Percentiles rank a stretch among this genome's conserved stretches.
Conservation (phyloP, 2,113 vertebrate genomes). For the Parus major region DNA sequence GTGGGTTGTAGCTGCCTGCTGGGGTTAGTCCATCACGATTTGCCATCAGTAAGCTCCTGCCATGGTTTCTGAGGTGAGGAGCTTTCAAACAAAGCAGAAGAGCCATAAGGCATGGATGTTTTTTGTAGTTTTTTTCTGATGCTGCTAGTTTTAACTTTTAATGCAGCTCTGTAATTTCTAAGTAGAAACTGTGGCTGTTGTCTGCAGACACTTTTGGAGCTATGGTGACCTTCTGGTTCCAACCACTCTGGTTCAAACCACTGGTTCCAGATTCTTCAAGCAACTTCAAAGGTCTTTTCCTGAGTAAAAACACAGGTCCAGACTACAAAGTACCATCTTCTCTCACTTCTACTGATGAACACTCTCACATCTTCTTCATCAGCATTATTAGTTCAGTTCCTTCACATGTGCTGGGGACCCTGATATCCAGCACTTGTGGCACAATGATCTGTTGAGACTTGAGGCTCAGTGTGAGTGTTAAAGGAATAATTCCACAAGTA, state of each 20-base stretch:
- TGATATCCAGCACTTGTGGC: not conserved
- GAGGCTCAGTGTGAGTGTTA: not conserved
- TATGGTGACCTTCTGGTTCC: not conserved
- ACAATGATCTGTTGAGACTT: not conserved
- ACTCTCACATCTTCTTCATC: not conserved
- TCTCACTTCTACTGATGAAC: not conserved
- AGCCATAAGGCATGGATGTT: not conserved
- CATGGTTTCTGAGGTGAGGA: not conserved
- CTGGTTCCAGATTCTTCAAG: not conserved
- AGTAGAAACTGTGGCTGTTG: not conserved
- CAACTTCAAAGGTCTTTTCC: not conserved
- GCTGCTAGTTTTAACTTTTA: not conserved
- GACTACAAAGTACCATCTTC: not conserved
- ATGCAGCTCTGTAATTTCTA: not conserved
- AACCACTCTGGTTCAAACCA: not conserved
- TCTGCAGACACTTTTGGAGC: not conserved
- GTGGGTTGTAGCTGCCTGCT: not conserved
- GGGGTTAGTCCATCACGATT: not conserved
- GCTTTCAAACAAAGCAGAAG: not conserved
- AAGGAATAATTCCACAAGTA: not conserved
- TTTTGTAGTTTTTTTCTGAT: not conserved
- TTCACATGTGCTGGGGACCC: not conserved
- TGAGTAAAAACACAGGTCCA: not conserved
- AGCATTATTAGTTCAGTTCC: not conserved
- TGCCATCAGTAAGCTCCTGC: not conserved